These are phyloP conservation scores for Neolamprologus ventralis DNA, from an alignment of 2,113 vertebrate genomes.

Conservation along the genomic window DNA sequence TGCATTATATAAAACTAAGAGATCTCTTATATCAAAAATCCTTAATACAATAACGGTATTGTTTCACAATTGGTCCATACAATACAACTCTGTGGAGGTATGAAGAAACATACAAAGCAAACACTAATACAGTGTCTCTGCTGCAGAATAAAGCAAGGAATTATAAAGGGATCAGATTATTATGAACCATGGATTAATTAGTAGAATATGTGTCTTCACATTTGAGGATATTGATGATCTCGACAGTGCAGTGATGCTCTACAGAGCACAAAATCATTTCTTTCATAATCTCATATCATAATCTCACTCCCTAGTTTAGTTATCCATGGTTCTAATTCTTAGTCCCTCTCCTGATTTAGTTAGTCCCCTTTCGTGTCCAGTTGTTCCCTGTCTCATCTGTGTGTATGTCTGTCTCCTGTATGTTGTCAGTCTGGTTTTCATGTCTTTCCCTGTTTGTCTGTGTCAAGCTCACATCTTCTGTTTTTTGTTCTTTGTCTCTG, in stretches of 20 bases:
- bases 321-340: background rate
- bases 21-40: background rate
- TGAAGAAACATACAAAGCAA: background rate
- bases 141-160: background rate
- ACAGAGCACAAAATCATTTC: background rate
- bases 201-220: background rate
- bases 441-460: background rate
- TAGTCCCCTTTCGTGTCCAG: background rate
- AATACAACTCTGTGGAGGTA: background rate
- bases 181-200: background rate
- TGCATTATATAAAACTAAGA: background rate
- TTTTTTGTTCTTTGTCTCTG: background rate
- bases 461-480: background rate
- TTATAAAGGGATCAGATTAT: background rate
- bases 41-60: background rate
- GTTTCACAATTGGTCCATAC: background rate
- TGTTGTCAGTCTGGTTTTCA: background rate
- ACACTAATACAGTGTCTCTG: background rate
- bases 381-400: background rate
- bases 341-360: background rate
- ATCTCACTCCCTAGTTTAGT: background rate
- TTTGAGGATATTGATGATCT: background rate
- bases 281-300: background rate
- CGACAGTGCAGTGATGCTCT: background rate
- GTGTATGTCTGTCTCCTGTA: background rate